Base-by-base conservation (phyloP, 2,888 invertebrate species). In the Noctua fimbriata region DNA sequence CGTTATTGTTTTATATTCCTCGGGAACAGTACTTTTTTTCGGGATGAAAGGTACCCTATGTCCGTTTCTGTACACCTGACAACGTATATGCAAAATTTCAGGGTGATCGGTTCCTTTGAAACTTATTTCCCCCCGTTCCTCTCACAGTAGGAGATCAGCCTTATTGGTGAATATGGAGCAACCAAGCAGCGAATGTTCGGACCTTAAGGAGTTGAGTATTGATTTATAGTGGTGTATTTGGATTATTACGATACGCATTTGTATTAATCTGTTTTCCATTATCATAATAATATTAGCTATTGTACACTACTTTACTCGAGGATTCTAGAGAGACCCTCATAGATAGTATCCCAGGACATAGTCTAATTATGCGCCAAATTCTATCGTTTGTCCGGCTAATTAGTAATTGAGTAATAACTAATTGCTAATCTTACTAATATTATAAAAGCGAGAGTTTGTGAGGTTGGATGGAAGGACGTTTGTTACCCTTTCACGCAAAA, bases 221-320 rank as follows among this genome's bases (percentile, higher is more conserved):
- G 84, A 82, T 84, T 84, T 82, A 79, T 82, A 24, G 47, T 16
- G 2, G 58, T 65, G 72, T 73, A 73, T 69, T 69, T 52, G n/a
- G 0, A 79, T 24, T 52, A n/a, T 44, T 69, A 65, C 28, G 44
- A 71, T 69, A 47, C 58, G 12, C 16, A 69, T 41, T 44, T 36
- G 41, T 44, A 10, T 55, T 47, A 32, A 28, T 60, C 60, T 60
- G 28, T n/a, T 24, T 1, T 24, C 12, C n/a, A 58, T 58, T n/a
- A 58, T 24, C n/a, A 1, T 55, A 55, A 58, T 58, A n/a, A 58
- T 58, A n/a, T n/a, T n/a, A n/a, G 58, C n/a, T 58, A n/a, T n/a
- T n/a, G 58, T 5, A 58, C n/a, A 58, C 58, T 1, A 12, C 24
- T 24, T 55, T 3, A 55, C 10, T n/a, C 4, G 12, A 14, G n/a